Evolutionary conservation across 1,140 invertebrate genomes (phyloP).

Genomic region (Lethocerus indicus): DNA sequence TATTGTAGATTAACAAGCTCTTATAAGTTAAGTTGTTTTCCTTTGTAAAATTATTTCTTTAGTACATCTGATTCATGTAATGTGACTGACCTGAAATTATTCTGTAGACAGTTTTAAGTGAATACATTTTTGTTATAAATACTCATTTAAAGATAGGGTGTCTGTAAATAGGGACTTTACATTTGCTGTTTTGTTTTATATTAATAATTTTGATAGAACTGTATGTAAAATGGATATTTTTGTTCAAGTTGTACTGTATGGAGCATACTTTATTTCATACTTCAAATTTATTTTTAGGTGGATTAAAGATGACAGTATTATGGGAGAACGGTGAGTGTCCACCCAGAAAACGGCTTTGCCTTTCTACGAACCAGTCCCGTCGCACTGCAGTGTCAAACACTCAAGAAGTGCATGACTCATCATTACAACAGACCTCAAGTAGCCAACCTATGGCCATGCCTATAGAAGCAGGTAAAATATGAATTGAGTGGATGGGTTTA

Average conservation of each 20-base stretch:
- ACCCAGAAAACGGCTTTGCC: slow-evolving; percentile 16
- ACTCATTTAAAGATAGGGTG: not conserved
- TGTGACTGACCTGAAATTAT: too few relatives aligned
- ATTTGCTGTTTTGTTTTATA: not conserved
- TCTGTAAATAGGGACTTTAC: too few relatives aligned
- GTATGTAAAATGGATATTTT: not conserved
- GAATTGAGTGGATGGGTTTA: not conserved
- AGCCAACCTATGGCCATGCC: slow-evolving; percentile 15
- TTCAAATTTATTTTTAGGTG: slow-evolving; percentile 9
- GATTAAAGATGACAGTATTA: slow-evolving; percentile 19
- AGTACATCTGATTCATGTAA: too few relatives aligned
- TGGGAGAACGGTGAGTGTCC: slow-evolving; percentile 16
- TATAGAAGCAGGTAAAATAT: slow-evolving; percentile 13
- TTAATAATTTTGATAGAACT: not conserved
- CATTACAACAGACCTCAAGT: not conserved
- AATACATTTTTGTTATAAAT: not conserved
- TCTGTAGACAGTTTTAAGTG: too few relatives aligned
- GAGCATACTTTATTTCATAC: not conserved
- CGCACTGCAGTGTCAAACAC: not conserved
- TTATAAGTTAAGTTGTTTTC: too few relatives aligned
- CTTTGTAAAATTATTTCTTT: too few relatives aligned
- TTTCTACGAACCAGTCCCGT: slow-evolving; percentile 12
- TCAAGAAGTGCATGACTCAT: slow-evolving; percentile 8
- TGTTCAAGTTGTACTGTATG: not conserved
- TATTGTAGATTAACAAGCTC: too few relatives aligned